Evolutionary conservation across 2,113 vertebrate species (phyloP).

Genomic region (Salvelinus fontinalis): DNA sequence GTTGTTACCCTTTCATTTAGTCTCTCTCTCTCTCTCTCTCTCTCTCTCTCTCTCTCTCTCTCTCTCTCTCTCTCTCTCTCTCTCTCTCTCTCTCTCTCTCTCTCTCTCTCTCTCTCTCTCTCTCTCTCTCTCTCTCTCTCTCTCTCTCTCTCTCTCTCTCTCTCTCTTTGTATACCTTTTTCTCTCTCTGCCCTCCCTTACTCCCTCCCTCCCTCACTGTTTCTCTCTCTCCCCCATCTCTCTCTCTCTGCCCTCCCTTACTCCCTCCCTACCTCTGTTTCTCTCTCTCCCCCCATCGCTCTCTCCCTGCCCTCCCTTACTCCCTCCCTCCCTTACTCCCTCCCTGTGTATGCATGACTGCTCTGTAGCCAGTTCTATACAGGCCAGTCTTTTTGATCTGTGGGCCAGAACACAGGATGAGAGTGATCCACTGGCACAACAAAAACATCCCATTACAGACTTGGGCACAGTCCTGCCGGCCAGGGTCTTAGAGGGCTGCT

Average conservation of each 20-base stretch:
- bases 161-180: background rate
- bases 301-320: no score
- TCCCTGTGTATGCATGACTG: constrained; percentile 2
- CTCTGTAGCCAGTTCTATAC: constrained; percentile 34
- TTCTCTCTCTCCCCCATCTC: background rate
- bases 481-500: no score
- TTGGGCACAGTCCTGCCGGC: no score
- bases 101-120: no score
- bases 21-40: background rate
- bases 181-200: background rate
- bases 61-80: constrained; percentile 3
- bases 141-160: background rate
- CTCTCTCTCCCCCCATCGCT: background rate
- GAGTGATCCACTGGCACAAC: constrained; percentile 67
- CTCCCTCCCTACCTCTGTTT: background rate
- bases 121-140: background rate
- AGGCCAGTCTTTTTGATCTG: constrained; percentile 67
- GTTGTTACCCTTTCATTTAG: no score
- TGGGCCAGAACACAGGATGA: constrained; percentile 71
- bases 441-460: constrained; percentile 63
- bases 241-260: background rate
- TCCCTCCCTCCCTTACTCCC: constrained; percentile 2
- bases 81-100: background rate
- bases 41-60: constrained; percentile 13
- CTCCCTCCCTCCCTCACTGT: background rate